Conservation (phyloP, 1,140 invertebrate genomes). For the Trichonephila clavata region DNA sequence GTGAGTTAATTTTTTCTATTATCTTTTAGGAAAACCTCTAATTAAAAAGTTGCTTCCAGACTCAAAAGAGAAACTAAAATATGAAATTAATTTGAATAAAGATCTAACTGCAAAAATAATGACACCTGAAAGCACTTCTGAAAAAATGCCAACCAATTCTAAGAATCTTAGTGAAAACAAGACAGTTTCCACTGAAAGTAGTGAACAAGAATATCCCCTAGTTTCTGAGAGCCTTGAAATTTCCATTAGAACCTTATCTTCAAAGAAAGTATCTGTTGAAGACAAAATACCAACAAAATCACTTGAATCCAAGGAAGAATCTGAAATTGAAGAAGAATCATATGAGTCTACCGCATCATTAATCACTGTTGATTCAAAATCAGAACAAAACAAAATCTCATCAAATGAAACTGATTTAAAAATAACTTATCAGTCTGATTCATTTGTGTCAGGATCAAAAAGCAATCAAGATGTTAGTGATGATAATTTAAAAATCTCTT, state of each 20-base stretch:
- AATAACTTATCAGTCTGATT: slow-evolving; percentile 20
- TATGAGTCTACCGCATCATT: slow-evolving; percentile 22
- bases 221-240: background rate
- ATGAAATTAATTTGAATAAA: background rate
- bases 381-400: background rate
- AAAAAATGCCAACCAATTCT: background rate
- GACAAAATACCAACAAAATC: background rate
- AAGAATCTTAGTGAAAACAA: background rate
- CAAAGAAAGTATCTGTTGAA: background rate
- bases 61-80: slow-evolving; percentile 12
- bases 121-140: background rate
- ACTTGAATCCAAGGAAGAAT: background rate
- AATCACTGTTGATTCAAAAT: slow-evolving; percentile 30
- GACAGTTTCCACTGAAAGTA: background rate
- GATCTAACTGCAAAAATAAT: background rate
- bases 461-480: background rate
- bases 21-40: background rate
- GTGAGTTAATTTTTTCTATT: background rate
- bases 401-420: slow-evolving; percentile 42
- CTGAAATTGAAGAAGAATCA: slow-evolving; percentile 64
- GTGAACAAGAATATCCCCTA: background rate
- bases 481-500: background rate
- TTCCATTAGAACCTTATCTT: background rate
- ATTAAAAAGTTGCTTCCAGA: slow-evolving; percentile 42
- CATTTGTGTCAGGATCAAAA: slow-evolving; percentile 53